A percentile compares a stretch with the other conserved stretches of the same genome.
Evolutionary conservation across 2,113 vertebrate genomes (phyloP).

Genomic region (Chaetops frenatus): DNA sequence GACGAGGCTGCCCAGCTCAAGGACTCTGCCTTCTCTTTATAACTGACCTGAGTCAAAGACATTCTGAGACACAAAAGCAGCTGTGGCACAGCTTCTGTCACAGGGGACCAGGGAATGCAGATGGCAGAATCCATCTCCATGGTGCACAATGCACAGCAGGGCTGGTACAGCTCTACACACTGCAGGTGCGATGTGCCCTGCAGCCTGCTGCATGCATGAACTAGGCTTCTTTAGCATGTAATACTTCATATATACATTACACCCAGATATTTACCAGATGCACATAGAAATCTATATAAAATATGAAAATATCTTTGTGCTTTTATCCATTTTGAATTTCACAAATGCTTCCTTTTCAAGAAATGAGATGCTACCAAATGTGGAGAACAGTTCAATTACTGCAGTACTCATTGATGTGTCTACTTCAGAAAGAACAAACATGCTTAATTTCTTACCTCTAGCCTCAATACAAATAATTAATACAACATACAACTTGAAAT

Average conservation of each 20-base stretch:
- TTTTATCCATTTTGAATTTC: background rate
- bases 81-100: accelerated
- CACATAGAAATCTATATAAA: background rate
- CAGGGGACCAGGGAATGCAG: background rate
- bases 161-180: background rate
- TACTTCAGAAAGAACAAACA: background rate
- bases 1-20: background rate
- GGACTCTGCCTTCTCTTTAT: background rate
- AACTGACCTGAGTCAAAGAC: background rate
- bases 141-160: background rate
- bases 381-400: background rate
- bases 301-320: background rate
- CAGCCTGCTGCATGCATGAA: background rate
- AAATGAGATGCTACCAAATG: background rate
- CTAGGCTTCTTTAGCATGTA: background rate
- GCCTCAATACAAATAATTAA: background rate
- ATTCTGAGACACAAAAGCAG: background rate
- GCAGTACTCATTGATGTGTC: background rate
- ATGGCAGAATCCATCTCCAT: background rate
- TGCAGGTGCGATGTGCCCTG: accelerated
- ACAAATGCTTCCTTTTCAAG: background rate
- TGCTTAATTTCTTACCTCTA: background rate
- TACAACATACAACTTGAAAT: background rate
- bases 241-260: background rate
- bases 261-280: background rate